Conservation (phyloP, 2,113 vertebrate genomes). For the Balaeniceps rex region DNA sequence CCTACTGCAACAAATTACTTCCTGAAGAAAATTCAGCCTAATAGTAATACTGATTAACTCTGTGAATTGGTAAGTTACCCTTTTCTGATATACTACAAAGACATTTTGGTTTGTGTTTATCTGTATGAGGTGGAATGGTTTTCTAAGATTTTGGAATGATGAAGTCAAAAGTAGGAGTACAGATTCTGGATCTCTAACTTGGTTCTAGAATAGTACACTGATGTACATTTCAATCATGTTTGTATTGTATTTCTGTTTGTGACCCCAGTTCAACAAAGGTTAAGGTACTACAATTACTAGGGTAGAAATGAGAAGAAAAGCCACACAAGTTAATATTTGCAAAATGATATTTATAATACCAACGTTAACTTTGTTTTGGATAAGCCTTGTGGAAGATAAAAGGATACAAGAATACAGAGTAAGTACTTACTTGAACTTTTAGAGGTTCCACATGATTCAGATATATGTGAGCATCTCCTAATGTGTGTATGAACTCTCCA, state of each 20-base stretch:
- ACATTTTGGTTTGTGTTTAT: neutral
- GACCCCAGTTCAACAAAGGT: neutral
- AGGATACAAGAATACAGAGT: neutral
- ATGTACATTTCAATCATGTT: neutral
- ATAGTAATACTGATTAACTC: neutral
- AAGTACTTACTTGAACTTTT: slow-evolving; percentile 82
- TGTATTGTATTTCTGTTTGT: neutral
- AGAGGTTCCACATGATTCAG: slow-evolving; percentile 91
- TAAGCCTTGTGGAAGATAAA: neutral
- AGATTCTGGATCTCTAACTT: neutral
- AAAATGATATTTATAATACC: neutral
- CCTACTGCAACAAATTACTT: neutral
- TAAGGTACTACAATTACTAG: neutral
- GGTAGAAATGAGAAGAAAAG: neutral
- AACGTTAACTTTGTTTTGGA: neutral
- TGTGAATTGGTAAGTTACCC: neutral
- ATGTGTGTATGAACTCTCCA: slow-evolving; percentile 93
- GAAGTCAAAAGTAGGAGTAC: neutral
- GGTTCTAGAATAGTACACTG: neutral
- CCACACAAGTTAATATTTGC: neutral
- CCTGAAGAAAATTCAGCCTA: neutral
- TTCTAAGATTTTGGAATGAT: neutral
- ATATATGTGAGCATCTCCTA: slow-evolving; percentile 96
- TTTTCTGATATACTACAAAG: neutral
- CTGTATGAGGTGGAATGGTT: neutral